Evolutionary conservation across 1,140 invertebrate genomes (phyloP), one percentile per base, ranked within the genome.

Genomic region (Radopholus similis): DNA sequence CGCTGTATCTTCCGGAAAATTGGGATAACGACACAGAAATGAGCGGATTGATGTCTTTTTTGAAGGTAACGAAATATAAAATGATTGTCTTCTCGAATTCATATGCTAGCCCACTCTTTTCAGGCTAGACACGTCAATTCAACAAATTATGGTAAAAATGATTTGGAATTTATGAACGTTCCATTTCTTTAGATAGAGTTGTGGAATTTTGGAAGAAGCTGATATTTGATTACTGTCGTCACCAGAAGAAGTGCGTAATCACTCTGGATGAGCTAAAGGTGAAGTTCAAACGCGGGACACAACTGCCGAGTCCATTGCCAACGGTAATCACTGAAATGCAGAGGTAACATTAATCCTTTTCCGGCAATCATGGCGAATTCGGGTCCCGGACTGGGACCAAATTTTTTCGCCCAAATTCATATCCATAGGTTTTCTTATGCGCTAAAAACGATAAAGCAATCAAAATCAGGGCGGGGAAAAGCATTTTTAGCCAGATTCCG

Each of bases 211-310:
- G 77, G 77, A 68, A 67, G 32, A 60, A 76, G 11, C 47, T 66
- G 13, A 79, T 62, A 5, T 28, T 42, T 49, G 60, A 67, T n/a
- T 79, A 80, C 54, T 78, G 77, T 56, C 44, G 56, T 18, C 51
- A 68, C n/a, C 74, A 81, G 37, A 78, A 82, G 32, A 73, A 59
- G 32, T 68, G 79, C 70, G 5, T 76, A 49, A 28, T 81, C 64
- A 21, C 73, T 11, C 11, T 51, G 68, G 55, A 74, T 28, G 73
- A 75, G 37, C 56, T 80, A 32, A 80, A 80, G 49, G 6, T 47
- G 21, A 72, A 66, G 44, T 82, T 80, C 38, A 37, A 66, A 28
- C 72, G 77, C 2, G 81, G 81, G 11, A 53, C 78, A 35, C 70
- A 62, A 40, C 49, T 80, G n/a, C 77, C 77, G 8, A 64, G 65